Evolutionary conservation across 2,113 vertebrate genomes (phyloP), one percentile per base, ranked within the genome.

Genomic region (Rhadina sibilatrix): DNA sequence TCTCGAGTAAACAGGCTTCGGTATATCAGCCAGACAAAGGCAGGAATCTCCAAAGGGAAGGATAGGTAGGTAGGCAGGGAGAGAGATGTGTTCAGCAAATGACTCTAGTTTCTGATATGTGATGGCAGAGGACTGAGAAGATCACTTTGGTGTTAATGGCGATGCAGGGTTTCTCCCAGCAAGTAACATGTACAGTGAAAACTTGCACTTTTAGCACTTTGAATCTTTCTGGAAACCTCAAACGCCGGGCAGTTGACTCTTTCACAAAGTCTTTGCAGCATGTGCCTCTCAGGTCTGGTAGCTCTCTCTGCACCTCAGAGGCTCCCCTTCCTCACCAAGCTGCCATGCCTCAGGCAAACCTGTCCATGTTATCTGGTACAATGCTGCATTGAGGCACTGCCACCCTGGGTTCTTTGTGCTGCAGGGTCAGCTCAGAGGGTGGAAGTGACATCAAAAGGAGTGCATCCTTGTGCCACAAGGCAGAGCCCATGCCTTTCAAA

Each of bases 251-350:
- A 53, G 28, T 27, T 86, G 37, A 37, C 7, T 69, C 33, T 64
- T 91, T 70, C 72, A 37, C 37, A 37, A 40, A 82, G 2, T 33
- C 0, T 0, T 28, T 53, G 76, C 47, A 82, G 46, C 46, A 38
- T 47, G 13, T 54, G 3, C 35, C 40, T 85, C 24, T 14, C 0
- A 5, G 25, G 47, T 87, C 63, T 80, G 0, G 0, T 59, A 37
- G 27, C 22, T 81, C 47, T 74, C 25, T 9, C 35, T 50, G 40
- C 27, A 11, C 24, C 65, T 49, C 56, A 68, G 4, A 92, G 37
- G 18, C 52, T 44, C 15, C 20, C 46, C 25, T 78, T 91, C 66
- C 40, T 79, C 49, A 13, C 44, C 64, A 54, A 69, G 33, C 33
- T 80, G 17, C 50, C 21, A 5, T 66, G 50, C 37, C 37, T 72